A percentile compares a stretch with the other conserved stretches of the same genome.
Evolutionary conservation across 1,140 invertebrate genomes (phyloP).

Genomic region (Vanessa tameamea): DNA sequence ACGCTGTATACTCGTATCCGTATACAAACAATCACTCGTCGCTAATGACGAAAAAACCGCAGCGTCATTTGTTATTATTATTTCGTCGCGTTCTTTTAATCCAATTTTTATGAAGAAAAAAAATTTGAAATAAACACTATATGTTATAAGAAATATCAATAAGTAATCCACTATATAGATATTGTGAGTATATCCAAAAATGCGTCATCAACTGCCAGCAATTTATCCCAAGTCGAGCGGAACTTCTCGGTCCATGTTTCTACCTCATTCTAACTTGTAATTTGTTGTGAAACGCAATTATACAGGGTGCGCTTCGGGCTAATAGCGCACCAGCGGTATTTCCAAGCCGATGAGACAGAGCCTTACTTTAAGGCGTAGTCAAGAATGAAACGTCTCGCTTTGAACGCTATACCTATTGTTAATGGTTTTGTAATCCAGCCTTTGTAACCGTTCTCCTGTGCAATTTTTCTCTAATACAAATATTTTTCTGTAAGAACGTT

Average conservation of each 20-base stretch:
- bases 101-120: too few species aligned
- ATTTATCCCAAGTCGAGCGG: constrained; percentile 44
- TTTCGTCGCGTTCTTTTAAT: too few species aligned
- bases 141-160: neutral
- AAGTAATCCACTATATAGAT: constrained; percentile 10
- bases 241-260: constrained; percentile 53
- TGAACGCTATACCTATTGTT: constrained; percentile 22
- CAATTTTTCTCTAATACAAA: neutral
- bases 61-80: too few species aligned
- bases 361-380: constrained; percentile 42
- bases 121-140: too few species aligned
- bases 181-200: constrained; percentile 32
- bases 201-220: constrained; percentile 37
- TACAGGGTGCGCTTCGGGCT: constrained; percentile 56
- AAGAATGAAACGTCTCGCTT: constrained; percentile 38
- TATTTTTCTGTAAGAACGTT: neutral
- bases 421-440: constrained; percentile 3
- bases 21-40: too few species aligned
- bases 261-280: constrained; percentile 66
- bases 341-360: constrained; percentile 46
- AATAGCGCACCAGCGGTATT: constrained; percentile 57
- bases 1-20: too few species aligned
- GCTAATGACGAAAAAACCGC: too few species aligned
- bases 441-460: neutral
- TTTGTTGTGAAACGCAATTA: constrained; percentile 70